Evolutionary conservation across 1,140 invertebrate genomes (phyloP), one percentile per base, ranked within the genome.

Genomic region (Aphaenogaster floridana): DNA sequence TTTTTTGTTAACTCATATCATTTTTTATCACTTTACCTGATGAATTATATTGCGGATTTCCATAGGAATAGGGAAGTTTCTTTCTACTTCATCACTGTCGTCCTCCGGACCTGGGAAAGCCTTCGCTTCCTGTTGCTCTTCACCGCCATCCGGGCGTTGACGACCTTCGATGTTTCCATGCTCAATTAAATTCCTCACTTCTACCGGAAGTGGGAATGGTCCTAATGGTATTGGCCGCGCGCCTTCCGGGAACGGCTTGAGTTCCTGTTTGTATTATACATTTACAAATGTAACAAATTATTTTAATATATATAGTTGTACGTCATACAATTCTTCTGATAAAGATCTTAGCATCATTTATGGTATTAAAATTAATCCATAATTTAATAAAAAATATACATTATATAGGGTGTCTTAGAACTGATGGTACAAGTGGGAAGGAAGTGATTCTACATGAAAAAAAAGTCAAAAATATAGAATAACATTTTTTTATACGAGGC

Each of bases 171-270:
- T 94, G 61, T 93, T 95, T 79, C 93, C 94, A 77, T 93, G 92
- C 52, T 95, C 94, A 71, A 95, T 86, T n/a, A 95, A 87, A 72
- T 95, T 94, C 77, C 92, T 93, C 6, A 95, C 93, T 88, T 95
- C 93, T 52, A 95, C 89, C 13, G 94, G 93, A 69, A 95, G 92
- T 36, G 93, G 92, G 83, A 95, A 92, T n/a, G 93, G 91, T 87
- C 92, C 92, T n/a, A 95, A 28, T 36, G 93, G 87, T 71, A 95
- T 93, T 6, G 93, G 90, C 8, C 94, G 94, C 45, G 90, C 90
- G 63, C 91, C 91, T 89, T 93, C 94, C 2, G 93, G 93, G 90
- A 94, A 94, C 2, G 92, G 92, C 86, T 95, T 95, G 88, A 95
- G 93, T 28, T 95, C 94, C 74, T 95, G 92, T 42, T 84, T 50